Percentiles rank a stretch among this genome's conserved stretches.
Evolutionary conservation across 2,888 invertebrate genomes (phyloP).

Genomic region (Chirona hameri): DNA sequence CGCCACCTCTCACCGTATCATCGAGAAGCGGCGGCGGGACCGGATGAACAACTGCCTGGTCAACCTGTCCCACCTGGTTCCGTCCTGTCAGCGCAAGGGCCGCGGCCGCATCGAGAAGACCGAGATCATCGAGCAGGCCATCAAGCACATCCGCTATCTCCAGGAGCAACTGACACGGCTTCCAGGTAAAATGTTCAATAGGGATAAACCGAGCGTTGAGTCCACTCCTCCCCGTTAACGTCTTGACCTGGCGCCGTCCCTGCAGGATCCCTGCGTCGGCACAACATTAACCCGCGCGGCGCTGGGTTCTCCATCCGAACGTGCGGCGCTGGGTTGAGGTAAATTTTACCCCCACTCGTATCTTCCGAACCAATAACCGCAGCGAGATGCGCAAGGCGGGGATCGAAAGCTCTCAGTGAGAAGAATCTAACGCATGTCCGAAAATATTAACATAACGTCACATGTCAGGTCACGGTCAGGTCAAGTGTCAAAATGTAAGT

Average conservation of each 20-base stretch:
- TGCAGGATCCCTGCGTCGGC: not conserved
- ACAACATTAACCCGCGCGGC: too few relatives aligned
- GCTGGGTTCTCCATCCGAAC: too few relatives aligned
- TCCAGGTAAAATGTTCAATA: conserved; percentile 42
- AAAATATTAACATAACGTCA: too few relatives aligned
- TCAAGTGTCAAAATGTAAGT: too few relatives aligned
- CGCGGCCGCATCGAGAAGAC: conserved; percentile 95
- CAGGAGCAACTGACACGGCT: conserved; percentile 54
- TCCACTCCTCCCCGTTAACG: not conserved
- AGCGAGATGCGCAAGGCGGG: too few relatives aligned
- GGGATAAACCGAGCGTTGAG: not conserved
- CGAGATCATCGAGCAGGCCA: conserved; percentile 97
- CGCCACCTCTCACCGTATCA: conserved; percentile 95
- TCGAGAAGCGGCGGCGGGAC: conserved; percentile 90
- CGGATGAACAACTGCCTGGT: conserved; percentile 97
- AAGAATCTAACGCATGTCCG: too few relatives aligned
- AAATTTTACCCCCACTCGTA: too few relatives aligned
- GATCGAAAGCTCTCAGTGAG: too few relatives aligned
- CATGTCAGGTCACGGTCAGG: too few relatives aligned
- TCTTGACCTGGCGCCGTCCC: not conserved
- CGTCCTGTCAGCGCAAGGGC: conserved; percentile 87
- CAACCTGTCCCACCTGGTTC: conserved; percentile 87
- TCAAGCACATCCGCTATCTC: conserved; percentile 84
- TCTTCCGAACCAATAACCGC: too few relatives aligned
- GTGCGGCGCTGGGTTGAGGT: too few relatives aligned